phyloP scores from a whole-genome alignment of 2,797 vertebrate genomes.

The Morelia viridis region DNA sequence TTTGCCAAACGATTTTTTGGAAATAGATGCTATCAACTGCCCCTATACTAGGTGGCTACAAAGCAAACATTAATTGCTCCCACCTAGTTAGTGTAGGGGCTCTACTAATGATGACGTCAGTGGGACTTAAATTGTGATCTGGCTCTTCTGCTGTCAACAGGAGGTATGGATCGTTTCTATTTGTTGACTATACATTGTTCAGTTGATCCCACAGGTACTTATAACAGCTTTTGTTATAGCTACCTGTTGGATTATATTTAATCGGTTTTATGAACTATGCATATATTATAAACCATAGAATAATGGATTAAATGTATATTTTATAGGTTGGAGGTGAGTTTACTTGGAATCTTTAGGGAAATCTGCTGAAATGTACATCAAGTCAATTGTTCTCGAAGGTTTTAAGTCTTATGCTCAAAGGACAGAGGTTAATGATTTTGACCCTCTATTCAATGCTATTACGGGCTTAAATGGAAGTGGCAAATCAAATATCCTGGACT shows the following conservation, averaged over 20 bases:
- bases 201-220: not conserved
- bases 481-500: slow-evolving; percentile 95
- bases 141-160: not conserved
- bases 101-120: not conserved
- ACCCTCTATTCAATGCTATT: slow-evolving; percentile 94
- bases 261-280: not conserved
- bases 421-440: slow-evolving; percentile 89
- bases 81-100: not conserved
- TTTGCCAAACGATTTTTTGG: not conserved
- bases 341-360: not conserved
- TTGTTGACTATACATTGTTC: not conserved
- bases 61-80: not conserved
- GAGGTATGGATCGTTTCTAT: not conserved
- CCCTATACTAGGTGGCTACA: not conserved
- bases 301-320: not conserved
- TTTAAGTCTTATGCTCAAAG: slow-evolving; percentile 97
- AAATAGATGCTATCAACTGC: not conserved
- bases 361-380: slow-evolving; percentile 81
- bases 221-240: not conserved
- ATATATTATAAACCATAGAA: not conserved
- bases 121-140: not conserved
- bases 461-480: slow-evolving; percentile 97
- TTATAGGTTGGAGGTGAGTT: not conserved
- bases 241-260: not conserved
- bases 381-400: slow-evolving; percentile 89